Base-by-base conservation (phyloP, 2,797 vertebrate genomes). In the Acanthornis magna region DNA sequence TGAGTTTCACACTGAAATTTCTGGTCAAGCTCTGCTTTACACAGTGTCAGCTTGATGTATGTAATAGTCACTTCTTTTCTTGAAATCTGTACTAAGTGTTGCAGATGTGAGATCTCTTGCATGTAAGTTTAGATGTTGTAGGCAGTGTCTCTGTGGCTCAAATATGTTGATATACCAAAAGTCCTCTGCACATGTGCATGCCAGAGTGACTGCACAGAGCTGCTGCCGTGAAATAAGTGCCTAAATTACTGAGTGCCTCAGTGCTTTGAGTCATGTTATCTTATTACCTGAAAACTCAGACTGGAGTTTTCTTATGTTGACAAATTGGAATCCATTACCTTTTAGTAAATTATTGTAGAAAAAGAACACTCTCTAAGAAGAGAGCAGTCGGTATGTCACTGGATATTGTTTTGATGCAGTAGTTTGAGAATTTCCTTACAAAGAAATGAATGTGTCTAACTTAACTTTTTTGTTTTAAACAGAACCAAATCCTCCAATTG, bases 401-500 rank as follows among this genome's bases (percentile, higher is more conserved):
- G 32, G 19, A 11, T 90, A 29, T 77, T 53, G 26, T 76, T 90
- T 57, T 85, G 50, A 13, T 55, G 50, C 10, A 20, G 13, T 82
- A 42, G 45, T 22, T 65, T 58, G 50, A 82, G 38, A 68, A 54
- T 61, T 88, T 77, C 57, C 23, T 5, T 29, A 15, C 9, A 42
- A 62, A 85, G 23, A 68, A 74, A 40, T 43, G 2, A 36, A 43
- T 58, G 7, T 63, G 9, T 83, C 32, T 88, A 63, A 92, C 61
- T 26, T 85, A 63, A 18, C 11, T 63, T 95, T 89, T 89, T 94
- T 83, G 42, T 93, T 97, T 97, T 95, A 62, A 95, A 96, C 97
- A 99, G 99, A 99, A 94, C 99, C 99, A 72, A 99, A 99, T 95
- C 99, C 99, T 67, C 99, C 99, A 54, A 99, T 99, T 92, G 98